Conservation (phyloP, 2,888 invertebrate genomes). For the Stictocephala bisonia region DNA sequence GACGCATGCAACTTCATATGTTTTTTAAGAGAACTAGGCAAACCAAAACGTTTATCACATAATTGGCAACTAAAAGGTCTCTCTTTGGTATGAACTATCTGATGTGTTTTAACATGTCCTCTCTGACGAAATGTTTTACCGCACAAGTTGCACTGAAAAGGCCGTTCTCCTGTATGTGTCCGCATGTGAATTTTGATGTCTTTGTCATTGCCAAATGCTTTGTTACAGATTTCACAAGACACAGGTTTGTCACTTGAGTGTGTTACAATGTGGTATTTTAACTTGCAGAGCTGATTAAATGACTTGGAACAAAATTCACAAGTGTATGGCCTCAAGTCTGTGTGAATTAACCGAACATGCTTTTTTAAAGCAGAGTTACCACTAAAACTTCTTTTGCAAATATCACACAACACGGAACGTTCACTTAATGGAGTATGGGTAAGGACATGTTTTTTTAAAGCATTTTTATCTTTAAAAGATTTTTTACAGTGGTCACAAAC, state of each 20-base stretch:
- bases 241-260: constrained; percentile 33
- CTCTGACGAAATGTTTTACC: constrained; percentile 21
- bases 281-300: constrained; percentile 27
- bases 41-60: constrained; percentile 7
- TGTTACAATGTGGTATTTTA: constrained; percentile 17
- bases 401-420: background rate
- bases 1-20: constrained; percentile 16
- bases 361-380: constrained; percentile 15
- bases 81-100: constrained; percentile 24
- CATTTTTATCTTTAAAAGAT: background rate
- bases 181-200: constrained; percentile 33
- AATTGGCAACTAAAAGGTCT: background rate
- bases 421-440: constrained; percentile 1
- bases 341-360: constrained; percentile 9
- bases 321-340: constrained; percentile 1
- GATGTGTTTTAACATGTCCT: constrained; percentile 11
- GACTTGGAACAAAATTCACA: constrained; percentile 33
- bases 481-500: constrained; percentile 19
- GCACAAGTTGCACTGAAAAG: constrained; percentile 9
- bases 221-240: constrained; percentile 13
- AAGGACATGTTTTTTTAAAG: constrained; percentile 8
- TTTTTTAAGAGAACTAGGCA: constrained; percentile 22
- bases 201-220: constrained; percentile 22
- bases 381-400: constrained; percentile 14
- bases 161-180: constrained; percentile 12